Evolutionary conservation across 2,888 invertebrate genomes (phyloP), one percentile per base, ranked within the genome.

Genomic region (Autographa gamma): DNA sequence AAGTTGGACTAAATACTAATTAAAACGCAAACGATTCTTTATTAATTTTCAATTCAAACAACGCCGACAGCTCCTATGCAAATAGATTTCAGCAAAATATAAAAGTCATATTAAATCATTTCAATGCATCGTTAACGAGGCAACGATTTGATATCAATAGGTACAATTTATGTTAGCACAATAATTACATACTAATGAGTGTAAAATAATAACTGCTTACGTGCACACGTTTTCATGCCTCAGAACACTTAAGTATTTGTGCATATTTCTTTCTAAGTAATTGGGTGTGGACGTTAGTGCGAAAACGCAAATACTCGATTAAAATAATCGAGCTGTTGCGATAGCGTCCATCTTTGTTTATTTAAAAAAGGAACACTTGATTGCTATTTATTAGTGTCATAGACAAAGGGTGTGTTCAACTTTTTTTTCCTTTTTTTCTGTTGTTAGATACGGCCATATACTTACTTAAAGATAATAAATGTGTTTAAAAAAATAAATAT

Each of bases 221-320:
- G 31, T 58, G 38, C 34, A 48, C 60, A 65, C 63, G 66, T 60
- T 74, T 70, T 74, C 63, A 65, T 64, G 74, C 66, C 70, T 66
- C 66, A 70, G 62, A 70, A 72, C 63, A 31, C 62, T 67, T 77
- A 60, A 74, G 72, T 70, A 59, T 59, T n/a, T n/a, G n/a, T 18
- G 54, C 62, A 59, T 80, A 71, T 71, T 66, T 69, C 67, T 61
- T 65, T 43, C 32, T 16, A 18, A 48, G 32, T 71, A 69, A 79
- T 76, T 66, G 76, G 56, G 80, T 79, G 71, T 60, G 43, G 56
- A 69, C 48, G 62, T 41, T 65, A 64, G 69, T 66, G 76, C 64
- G 76, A 71, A 79, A 79, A 79, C 69, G 62, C 52, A 54, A 69
- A 71, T 76, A 65, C 66, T 63, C 60, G 66, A 66, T 79, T 65